Base-by-base conservation (phyloP, 2,113 vertebrate species). In the Rhadina sibilatrix region DNA sequence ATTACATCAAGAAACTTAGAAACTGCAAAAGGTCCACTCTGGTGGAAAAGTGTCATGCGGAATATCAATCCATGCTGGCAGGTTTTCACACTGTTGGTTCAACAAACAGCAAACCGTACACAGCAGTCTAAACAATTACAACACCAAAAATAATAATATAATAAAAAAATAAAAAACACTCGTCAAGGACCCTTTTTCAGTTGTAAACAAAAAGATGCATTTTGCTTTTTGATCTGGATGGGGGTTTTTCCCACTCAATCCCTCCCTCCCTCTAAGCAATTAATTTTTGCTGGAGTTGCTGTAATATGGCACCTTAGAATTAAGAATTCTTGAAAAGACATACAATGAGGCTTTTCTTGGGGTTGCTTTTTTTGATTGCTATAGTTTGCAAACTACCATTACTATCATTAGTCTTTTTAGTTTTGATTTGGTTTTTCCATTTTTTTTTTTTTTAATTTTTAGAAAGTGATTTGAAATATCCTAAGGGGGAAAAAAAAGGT, bases 41-140 rank as follows among this genome's bases (percentile, higher is more conserved):
- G 95, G 97, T 98, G 98, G 98, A 98, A 97, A 98, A 97, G 97
- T 97, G 96, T 98, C 98, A 98, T 98, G 98, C 98, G 96, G 98
- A 98, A 98, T 98, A 97, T 98, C 98, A 98, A 98, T 98, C 98
- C 98, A 98, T 98, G 98, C 98, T 98, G 98, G 98, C 98, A 98
- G 97, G 98, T 98, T 98, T 98, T 98, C 98, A 98, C 98, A 98
- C 98, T 98, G 98, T 98, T 98, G 98, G 96, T 98, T 98, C 98
- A 98, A 98, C 98, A 98, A 98, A 98, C 98, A 98, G 98, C 98
- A 98, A 98, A 98, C 98, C 98, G 95, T 98, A 98, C 98, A 98
- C 98, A 98, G 98, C 98, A 98, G 97, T 98, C 98, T 98, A 98
- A 98, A 98, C 98, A 98, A 98, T 98, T 98, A 98, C 98, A 98